phyloP scores from a whole-genome alignment of 2,797 vertebrate genomes.

The Scarus forsteni region DNA sequence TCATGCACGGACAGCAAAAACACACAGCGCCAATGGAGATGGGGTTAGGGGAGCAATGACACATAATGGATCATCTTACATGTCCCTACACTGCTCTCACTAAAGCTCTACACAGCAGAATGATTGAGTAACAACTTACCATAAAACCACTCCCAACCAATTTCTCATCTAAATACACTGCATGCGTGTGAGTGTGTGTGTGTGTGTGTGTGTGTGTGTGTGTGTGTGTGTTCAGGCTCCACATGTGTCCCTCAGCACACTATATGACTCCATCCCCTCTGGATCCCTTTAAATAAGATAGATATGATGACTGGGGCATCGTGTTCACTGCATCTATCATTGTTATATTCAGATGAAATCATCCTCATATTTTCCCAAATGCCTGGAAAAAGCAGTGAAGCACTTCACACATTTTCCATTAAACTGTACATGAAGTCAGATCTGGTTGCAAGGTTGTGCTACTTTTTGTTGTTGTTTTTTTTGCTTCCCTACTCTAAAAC shows the following conservation, averaged over 20 bases:
- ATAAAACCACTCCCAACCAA: slow-evolving; percentile 78
- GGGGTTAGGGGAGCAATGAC: slow-evolving; percentile 77
- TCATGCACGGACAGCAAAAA: slow-evolving; percentile 72
- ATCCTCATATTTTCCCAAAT: slow-evolving; percentile 58
- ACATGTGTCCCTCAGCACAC: slow-evolving; percentile 56
- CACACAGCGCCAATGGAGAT: slow-evolving; percentile 50
- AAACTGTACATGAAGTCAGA: slow-evolving; percentile 43
- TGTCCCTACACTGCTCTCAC: slow-evolving; percentile 63
- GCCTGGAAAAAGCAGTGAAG: slow-evolving; percentile 45
- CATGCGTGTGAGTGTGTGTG: slow-evolving; percentile 24
- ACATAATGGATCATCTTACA: slow-evolving; percentile 79
- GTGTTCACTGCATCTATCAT: slow-evolving; percentile 69
- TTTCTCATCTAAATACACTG: slow-evolving; percentile 58
- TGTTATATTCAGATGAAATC: slow-evolving; percentile 74
- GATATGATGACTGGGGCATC: slow-evolving; percentile 64
- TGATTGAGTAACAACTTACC: slow-evolving; percentile 82
- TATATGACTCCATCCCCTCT: slow-evolving; percentile 57
- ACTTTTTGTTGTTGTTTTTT: too few relatives aligned
- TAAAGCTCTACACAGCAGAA: slow-evolving; percentile 67
- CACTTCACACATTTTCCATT: slow-evolving; percentile 65
- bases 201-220: slow-evolving; percentile 20
- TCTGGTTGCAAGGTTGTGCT: slow-evolving; percentile 22
- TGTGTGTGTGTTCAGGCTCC: slow-evolving; percentile 33
- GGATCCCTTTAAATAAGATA: slow-evolving; percentile 72
- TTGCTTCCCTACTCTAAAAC: too few relatives aligned